Percentiles rank a stretch among this genome's conserved stretches.
Evolutionary conservation across 2,113 vertebrate species (phyloP).

Genomic region (Oncorhynchus mykiss): DNA sequence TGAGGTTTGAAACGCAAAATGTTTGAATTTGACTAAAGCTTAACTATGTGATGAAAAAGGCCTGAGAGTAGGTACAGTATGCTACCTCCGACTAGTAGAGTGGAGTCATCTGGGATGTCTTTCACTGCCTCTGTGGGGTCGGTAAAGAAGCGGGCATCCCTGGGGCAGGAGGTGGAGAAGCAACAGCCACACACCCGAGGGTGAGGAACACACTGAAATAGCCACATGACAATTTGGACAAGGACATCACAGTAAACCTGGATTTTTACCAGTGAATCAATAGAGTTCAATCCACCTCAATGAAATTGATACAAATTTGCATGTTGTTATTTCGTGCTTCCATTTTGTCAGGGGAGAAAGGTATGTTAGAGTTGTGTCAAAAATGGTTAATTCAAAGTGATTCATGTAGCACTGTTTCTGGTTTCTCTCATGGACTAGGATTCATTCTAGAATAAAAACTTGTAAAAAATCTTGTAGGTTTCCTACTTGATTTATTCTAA

Average conservation of each 20-base stretch:
- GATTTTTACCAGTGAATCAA: slow-evolving; percentile 38
- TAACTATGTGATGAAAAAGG: no score
- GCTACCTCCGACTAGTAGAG: slow-evolving; percentile 80
- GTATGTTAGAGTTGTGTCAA: no score
- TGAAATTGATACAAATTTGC: no score
- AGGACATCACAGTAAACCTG: not conserved
- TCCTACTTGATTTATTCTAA: not conserved
- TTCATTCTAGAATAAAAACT: no score
- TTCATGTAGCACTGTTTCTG: no score
- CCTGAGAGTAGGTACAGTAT: not conserved
- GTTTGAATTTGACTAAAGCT: no score
- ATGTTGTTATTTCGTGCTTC: no score
- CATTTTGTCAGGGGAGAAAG: no score
- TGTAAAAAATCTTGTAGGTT: no score
- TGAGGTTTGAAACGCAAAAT: no score
- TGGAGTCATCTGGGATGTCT: slow-evolving; percentile 81
- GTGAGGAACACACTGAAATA: not conserved
- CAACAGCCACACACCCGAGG: slow-evolving; percentile 53
- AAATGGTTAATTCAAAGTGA: no score
- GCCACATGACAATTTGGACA: not conserved
- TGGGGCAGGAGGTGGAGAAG: slow-evolving; percentile 73
- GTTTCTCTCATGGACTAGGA: no score
- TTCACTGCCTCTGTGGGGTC: slow-evolving; percentile 78
- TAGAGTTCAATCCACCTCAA: not conserved
- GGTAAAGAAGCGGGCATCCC: slow-evolving; percentile 74